phyloP scores from a whole-genome alignment of 2,113 vertebrate genomes.

The Mirounga angustirostris region DNA sequence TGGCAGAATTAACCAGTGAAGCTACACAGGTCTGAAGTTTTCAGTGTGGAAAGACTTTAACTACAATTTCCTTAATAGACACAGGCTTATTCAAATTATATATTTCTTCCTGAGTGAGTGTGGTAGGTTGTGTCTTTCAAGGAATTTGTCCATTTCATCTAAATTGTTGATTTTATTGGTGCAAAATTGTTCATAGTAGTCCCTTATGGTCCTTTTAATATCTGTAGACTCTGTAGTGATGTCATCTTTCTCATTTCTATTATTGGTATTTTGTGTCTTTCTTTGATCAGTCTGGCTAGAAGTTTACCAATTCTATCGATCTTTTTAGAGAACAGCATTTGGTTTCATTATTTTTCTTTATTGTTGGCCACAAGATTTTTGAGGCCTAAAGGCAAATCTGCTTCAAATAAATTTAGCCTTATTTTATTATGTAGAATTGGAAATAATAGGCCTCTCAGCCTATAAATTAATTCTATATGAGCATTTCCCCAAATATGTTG shows the following conservation, averaged over 20 bases:
- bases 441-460: slow-evolving; percentile 30
- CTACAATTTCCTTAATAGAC: background rate
- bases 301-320: slow-evolving; percentile 38
- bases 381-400: slow-evolving; percentile 17
- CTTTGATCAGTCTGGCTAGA: background rate
- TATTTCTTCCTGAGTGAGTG: background rate
- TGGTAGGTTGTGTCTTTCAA: background rate
- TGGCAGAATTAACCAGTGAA: slow-evolving; percentile 24
- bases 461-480: slow-evolving; percentile 64
- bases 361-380: slow-evolving; percentile 41
- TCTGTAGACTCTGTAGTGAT: slow-evolving; percentile 3
- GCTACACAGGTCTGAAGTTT: background rate
- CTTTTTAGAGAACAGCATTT: slow-evolving; percentile 56
- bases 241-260: slow-evolving; percentile 36
- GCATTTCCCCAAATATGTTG: slow-evolving; percentile 25
- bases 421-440: slow-evolving; percentile 17
- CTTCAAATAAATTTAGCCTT: slow-evolving; percentile 62
- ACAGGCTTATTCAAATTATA: slow-evolving; percentile 1
- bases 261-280: background rate
- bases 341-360: slow-evolving; percentile 57
- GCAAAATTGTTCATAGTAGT: slow-evolving; percentile 22
- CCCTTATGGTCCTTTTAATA: background rate
- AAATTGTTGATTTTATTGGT: background rate
- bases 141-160: slow-evolving; percentile 18
- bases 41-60: slow-evolving; percentile 11